phyloP scores from a whole-genome alignment of 2,113 vertebrate species.

The Verasper variegatus region DNA sequence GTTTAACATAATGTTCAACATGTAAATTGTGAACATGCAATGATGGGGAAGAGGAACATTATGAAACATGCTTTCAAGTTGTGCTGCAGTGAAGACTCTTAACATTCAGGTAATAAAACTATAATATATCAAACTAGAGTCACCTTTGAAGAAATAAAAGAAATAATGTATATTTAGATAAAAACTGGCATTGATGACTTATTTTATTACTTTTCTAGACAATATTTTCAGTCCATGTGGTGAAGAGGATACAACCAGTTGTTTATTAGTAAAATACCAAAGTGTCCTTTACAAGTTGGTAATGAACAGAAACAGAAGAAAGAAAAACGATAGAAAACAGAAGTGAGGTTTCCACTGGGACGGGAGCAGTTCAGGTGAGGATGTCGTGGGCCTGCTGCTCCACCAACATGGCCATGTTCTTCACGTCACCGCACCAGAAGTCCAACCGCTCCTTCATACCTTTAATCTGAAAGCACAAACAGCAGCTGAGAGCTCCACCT shows the following conservation, averaged over 20 bases:
- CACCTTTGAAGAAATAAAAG: background rate
- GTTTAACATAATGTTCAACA: too few species aligned
- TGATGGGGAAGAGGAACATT: too few species aligned
- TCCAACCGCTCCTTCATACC: slow-evolving; percentile 98
- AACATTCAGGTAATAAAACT: too few species aligned
- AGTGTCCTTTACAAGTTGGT: slow-evolving; percentile 40
- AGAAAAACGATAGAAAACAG: slow-evolving; percentile 27
- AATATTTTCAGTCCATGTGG: background rate
- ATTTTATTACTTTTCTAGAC: background rate
- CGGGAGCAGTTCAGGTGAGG: slow-evolving; percentile 85
- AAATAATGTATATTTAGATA: background rate
- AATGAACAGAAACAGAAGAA: slow-evolving; percentile 53
- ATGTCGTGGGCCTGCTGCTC: slow-evolving; percentile 98
- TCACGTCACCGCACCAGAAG: slow-evolving; percentile 94
- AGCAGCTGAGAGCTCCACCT: background rate
- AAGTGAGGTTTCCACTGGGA: background rate
- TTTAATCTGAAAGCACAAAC: slow-evolving; percentile 86
- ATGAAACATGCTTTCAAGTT: too few species aligned
- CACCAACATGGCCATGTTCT: slow-evolving; percentile 97
- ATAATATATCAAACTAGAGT: background rate
- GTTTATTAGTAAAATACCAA: slow-evolving; percentile 61
- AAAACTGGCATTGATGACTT: background rate
- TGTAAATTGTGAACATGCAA: too few species aligned
- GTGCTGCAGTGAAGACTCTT: too few species aligned
- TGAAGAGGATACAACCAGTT: slow-evolving; percentile 21